Evolutionary conservation across 1,140 invertebrate species (phyloP), one percentile per base, ranked within the genome.

Genomic region (Calephelis virginiensis): DNA sequence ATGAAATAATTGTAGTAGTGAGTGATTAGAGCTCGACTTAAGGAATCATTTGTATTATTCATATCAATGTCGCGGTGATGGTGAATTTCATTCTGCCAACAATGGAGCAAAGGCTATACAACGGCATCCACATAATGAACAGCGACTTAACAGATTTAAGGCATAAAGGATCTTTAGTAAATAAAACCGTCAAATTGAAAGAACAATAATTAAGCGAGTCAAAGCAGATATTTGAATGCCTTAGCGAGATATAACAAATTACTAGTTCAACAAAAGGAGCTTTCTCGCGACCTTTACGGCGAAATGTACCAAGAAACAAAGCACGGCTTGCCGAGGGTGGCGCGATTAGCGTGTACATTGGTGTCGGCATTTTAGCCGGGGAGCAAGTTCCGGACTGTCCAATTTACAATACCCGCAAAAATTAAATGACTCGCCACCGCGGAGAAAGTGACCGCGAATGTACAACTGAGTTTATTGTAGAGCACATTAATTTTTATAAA

Each of bases 341-440:
- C 70, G 65, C 82, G 84, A 90, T 84, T 88, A 86, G 85, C 90
- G 92, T 84, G 90, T 49, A 17, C 92, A 77, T 91, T 87, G 79
- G 82, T 84, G 91, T 81, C 69, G 83, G 80, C 49, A 86, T 72
- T 67, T 75, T 80, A 63, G 75, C 77, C 73, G 75, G 83, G 68
- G 78, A 64, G 50, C 50, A 47, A 49, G 28, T 50, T 49, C 47
- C 84, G 79, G 28, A 82, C n/a, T 72, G 71, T 72, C 75, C 75
- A 86, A 90, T 88, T 92, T 87, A 92, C 90, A 75, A 90, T 86
- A 82, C 90, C 91, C 80, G 92, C 87, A 83, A 92, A 88, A 73
- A 92, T 89, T 85, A 78, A 74, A 81, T 67, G 65, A 79, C 76
- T 75, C 80, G 28, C 86, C 85, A 84, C 81, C 71, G 77, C 80